Conservation (phyloP, 2,797 vertebrate species). For the Enteromius paludinosus region DNA sequence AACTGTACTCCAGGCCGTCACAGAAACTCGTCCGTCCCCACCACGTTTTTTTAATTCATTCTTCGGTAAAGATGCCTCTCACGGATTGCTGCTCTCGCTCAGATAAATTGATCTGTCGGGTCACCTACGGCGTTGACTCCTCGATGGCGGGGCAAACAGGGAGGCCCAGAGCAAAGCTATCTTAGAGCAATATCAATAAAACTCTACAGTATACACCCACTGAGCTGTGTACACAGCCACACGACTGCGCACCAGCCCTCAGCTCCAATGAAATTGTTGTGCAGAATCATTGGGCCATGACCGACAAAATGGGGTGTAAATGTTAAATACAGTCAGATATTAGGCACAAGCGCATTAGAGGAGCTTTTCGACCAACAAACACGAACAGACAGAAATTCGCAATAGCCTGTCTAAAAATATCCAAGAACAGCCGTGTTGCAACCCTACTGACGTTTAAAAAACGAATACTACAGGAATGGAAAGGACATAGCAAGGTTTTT, state of each 20-base stretch:
- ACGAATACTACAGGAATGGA: not conserved
- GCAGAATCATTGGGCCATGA: slow-evolving; percentile 83
- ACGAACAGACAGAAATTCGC: slow-evolving; percentile 64
- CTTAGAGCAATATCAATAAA: slow-evolving; percentile 78
- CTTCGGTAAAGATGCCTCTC: slow-evolving; percentile 51
- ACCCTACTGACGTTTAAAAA: not conserved
- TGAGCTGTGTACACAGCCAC: slow-evolving; percentile 77
- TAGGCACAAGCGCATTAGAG: slow-evolving; percentile 81
- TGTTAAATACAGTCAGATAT: slow-evolving; percentile 84
- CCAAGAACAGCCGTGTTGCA: too few relatives aligned
- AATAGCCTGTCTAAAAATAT: slow-evolving; percentile 36
- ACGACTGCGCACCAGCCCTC: slow-evolving; percentile 77
- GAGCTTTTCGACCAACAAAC: slow-evolving; percentile 79
- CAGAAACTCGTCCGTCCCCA: slow-evolving; percentile 28
- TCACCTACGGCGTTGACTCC: slow-evolving; percentile 68
- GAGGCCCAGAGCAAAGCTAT: slow-evolving; percentile 66
- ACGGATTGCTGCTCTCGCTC: slow-evolving; percentile 69
- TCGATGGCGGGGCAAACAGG: slow-evolving; percentile 52
- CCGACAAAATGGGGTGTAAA: slow-evolving; percentile 86
- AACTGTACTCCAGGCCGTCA: slow-evolving; percentile 43
- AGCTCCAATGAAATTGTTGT: slow-evolving; percentile 84
- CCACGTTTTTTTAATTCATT: slow-evolving; percentile 53
- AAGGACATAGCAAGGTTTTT: not conserved
- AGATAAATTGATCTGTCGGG: slow-evolving; percentile 74
- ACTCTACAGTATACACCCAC: slow-evolving; percentile 73